Conservation (phyloP, 2,113 vertebrate species). For the Oryzias woworae region DNA sequence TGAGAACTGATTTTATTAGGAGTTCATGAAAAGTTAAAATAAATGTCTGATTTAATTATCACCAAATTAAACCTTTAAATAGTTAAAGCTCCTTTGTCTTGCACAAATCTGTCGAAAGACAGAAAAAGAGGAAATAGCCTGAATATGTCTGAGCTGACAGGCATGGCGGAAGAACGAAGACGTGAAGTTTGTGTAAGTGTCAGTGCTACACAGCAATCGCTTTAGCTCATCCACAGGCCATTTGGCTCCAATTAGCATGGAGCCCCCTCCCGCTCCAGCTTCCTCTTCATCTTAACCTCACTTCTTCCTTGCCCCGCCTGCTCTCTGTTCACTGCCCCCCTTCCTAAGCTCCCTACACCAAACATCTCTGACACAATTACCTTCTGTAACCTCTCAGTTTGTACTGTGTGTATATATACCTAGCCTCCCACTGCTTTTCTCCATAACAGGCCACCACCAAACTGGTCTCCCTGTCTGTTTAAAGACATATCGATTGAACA, state of each 20-base stretch:
- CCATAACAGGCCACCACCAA: slow-evolving; percentile 61
- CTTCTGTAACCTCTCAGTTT: slow-evolving; percentile 56
- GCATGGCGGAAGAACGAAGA: slow-evolving; percentile 16
- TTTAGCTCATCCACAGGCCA: slow-evolving; percentile 64
- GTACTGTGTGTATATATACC: slow-evolving; percentile 34
- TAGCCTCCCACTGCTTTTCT: slow-evolving; percentile 61
- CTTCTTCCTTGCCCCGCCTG: slow-evolving; percentile 38
- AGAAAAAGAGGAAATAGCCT: too few species aligned
- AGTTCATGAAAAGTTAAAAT: too few species aligned
- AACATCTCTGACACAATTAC: slow-evolving; percentile 67
- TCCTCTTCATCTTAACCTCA: slow-evolving; percentile 47
- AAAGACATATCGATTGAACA: slow-evolving; percentile 57
- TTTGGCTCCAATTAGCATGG: slow-evolving; percentile 69
- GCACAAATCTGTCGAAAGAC: too few species aligned
- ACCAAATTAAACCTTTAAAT: too few species aligned
- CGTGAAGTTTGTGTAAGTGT: slow-evolving; percentile 26
- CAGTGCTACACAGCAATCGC: slow-evolving; percentile 34
- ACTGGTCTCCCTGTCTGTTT: slow-evolving; percentile 45
- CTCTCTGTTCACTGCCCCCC: slow-evolving; percentile 27
- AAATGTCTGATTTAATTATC: too few species aligned
- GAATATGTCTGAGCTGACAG: slow-evolving; percentile 15
- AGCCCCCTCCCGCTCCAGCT: slow-evolving; percentile 56
- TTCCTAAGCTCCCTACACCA: slow-evolving; percentile 33
- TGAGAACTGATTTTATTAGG: too few species aligned
- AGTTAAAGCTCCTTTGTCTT: too few species aligned